A percentile compares a stretch with the other conserved stretches of the same genome.
These are phyloP conservation scores for Corythoichthys intestinalis DNA, from an alignment of 2,113 vertebrate genomes.

Conservation along the genomic window DNA sequence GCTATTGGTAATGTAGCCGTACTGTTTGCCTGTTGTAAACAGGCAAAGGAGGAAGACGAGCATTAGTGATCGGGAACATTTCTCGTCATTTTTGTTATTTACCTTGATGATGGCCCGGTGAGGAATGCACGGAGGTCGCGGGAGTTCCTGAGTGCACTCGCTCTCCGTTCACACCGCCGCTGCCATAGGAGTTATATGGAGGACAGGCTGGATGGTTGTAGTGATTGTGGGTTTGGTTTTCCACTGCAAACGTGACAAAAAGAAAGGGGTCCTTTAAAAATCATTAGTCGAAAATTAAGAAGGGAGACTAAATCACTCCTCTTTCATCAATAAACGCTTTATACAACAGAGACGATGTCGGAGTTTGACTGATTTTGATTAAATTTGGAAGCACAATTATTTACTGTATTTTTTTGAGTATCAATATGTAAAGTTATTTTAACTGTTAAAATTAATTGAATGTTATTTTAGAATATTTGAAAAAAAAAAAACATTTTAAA, in stretches of 20 bases:
- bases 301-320: background rate
- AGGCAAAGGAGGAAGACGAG: slow-evolving; percentile 59
- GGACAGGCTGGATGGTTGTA: slow-evolving; percentile 47
- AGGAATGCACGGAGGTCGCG: slow-evolving; percentile 67
- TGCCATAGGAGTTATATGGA: slow-evolving; percentile 44
- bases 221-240: slow-evolving; percentile 43
- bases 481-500: no score
- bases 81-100: background rate
- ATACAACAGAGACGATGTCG: no score
- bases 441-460: no score
- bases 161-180: slow-evolving; percentile 31
- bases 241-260: slow-evolving; percentile 13
- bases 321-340: background rate
- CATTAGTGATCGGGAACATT: background rate
- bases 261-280: no score
- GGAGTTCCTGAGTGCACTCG: slow-evolving; percentile 56
- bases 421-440: no score
- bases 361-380: no score
- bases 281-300: background rate
- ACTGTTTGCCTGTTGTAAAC: slow-evolving; percentile 91
- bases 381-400: no score
- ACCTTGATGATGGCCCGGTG: slow-evolving; percentile 69
- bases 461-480: no score
- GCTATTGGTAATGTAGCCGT: slow-evolving; percentile 94
- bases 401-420: no score